Evolutionary conservation across 92 coral and sea anemone species (phyloP).

Genomic region (Montipora capitata): DNA sequence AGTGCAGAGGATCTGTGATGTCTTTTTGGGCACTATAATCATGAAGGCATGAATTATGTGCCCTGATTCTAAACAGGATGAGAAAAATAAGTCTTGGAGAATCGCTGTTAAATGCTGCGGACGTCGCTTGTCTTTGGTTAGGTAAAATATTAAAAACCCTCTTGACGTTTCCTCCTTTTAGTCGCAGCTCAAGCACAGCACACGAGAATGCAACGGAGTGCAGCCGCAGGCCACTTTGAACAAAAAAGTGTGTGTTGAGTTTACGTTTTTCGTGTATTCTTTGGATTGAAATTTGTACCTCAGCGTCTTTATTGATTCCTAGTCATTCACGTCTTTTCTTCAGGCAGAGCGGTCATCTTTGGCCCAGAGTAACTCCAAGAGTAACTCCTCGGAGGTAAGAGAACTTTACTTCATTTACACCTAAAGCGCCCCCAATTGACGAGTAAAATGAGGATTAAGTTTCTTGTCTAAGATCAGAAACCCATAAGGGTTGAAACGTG

Average conservation of each 20-base stretch:
- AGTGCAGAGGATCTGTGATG: too few relatives aligned
- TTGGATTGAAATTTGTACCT: background rate
- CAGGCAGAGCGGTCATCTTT: background rate
- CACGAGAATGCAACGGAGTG: conserved; percentile 2
- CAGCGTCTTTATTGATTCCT: background rate
- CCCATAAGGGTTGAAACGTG: too few relatives aligned
- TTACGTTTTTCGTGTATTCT: background rate
- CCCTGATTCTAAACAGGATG: too few relatives aligned
- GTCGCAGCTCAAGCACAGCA: conserved; percentile 21
- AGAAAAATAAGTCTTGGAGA: too few relatives aligned
- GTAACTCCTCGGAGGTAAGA: background rate
- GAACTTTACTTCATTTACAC: background rate
- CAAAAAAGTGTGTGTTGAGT: conserved; percentile 12
- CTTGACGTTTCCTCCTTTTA: background rate
- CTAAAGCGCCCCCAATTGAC: too few relatives aligned
- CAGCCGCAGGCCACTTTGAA: conserved; percentile 28
- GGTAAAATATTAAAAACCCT: background rate
- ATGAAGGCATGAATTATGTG: too few relatives aligned
- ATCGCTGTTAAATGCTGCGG: too few relatives aligned
- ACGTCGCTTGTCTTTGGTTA: too few relatives aligned
- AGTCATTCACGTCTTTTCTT: background rate
- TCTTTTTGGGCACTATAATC: too few relatives aligned
- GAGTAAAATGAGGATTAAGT: too few relatives aligned
- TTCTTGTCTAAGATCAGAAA: too few relatives aligned
- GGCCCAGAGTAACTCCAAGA: background rate